Percentiles rank a stretch among this genome's conserved stretches.
These are phyloP conservation scores for Scelioninae gen. 2 DNA, from an alignment of 2,888 invertebrate species.

Conservation along the genomic window DNA sequence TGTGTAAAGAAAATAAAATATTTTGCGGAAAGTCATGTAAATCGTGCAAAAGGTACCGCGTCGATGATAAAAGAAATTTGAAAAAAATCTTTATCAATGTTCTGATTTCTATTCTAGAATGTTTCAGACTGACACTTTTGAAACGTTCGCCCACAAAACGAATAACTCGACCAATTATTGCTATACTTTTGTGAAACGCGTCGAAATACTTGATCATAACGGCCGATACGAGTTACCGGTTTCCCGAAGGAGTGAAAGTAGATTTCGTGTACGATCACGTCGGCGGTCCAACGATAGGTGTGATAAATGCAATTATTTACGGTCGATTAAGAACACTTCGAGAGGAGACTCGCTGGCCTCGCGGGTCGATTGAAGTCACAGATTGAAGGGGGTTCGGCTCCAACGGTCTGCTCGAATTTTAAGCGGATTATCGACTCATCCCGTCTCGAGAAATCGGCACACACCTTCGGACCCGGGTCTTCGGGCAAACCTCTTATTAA, in stretches of 20 bases:
- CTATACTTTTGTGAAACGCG: slow-evolving; percentile 50
- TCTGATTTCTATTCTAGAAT: no score
- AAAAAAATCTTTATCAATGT: no score
- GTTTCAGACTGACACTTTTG: no score
- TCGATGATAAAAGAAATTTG: no score
- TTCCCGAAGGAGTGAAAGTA: slow-evolving; percentile 68
- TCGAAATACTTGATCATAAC: slow-evolving; percentile 54
- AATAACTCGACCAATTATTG: slow-evolving; percentile 40
- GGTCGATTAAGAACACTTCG: slow-evolving; percentile 74
- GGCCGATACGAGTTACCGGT: slow-evolving; percentile 64
- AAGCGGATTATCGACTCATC: slow-evolving; percentile 71
- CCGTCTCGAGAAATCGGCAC: slow-evolving; percentile 64
- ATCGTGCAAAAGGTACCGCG: no score
- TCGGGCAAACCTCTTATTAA: slow-evolving; percentile 58
- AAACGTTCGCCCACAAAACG: slow-evolving; percentile 9
- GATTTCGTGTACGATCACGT: slow-evolving; percentile 65
- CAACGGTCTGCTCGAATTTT: slow-evolving; percentile 71
- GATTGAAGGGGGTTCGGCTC: slow-evolving; percentile 64
- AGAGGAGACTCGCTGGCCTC: slow-evolving; percentile 59
- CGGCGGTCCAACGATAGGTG: slow-evolving; percentile 72
- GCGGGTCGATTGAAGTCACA: slow-evolving; percentile 66
- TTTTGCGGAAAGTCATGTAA: no score
- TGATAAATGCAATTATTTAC: slow-evolving; percentile 75
- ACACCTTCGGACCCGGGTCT: slow-evolving; percentile 54
- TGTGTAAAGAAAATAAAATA: no score